Evolutionary conservation across 1,140 invertebrate genomes (phyloP).

Genomic region (Apocrypta bakeri): DNA sequence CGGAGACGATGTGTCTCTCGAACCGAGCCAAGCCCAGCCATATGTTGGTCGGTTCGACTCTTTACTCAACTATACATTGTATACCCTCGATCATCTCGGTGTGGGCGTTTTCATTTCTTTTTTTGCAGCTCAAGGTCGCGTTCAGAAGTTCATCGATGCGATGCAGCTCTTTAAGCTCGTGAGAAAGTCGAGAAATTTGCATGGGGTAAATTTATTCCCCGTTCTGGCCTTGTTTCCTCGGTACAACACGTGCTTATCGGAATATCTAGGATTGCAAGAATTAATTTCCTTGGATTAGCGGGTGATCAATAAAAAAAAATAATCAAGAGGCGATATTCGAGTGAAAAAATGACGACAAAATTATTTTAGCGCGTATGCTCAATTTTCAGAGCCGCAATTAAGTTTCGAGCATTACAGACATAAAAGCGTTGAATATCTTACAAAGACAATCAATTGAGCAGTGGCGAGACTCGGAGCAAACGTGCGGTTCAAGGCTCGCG

Average conservation of each 20-base stretch:
- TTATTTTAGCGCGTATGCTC: too few relatives aligned
- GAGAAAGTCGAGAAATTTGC: conserved; percentile 12
- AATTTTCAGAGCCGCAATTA: too few relatives aligned
- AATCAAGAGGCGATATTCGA: too few relatives aligned
- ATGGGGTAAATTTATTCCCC: neutral
- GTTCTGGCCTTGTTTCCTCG: neutral
- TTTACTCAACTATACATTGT: neutral
- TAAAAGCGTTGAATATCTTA: neutral
- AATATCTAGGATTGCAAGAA: neutral
- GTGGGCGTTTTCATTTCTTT: conserved; percentile 2
- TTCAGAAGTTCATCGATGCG: neutral
- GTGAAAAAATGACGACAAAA: too few relatives aligned
- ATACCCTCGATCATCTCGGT: neutral
- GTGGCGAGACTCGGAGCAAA: neutral
- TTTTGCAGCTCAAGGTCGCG: conserved; percentile 29
- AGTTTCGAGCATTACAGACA: too few relatives aligned
- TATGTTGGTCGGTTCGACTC: conserved; percentile 13
- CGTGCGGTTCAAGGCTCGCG: neutral
- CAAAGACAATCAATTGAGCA: neutral
- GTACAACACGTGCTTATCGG: neutral
- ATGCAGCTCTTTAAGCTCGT: neutral
- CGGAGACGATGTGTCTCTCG: neutral
- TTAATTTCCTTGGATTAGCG: neutral
- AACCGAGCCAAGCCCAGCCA: conserved; percentile 15
- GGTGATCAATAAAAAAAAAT: neutral